Percentiles rank a stretch among this genome's conserved stretches.
Evolutionary conservation across 2,113 vertebrate species (phyloP).

Genomic region (Egretta garzetta): DNA sequence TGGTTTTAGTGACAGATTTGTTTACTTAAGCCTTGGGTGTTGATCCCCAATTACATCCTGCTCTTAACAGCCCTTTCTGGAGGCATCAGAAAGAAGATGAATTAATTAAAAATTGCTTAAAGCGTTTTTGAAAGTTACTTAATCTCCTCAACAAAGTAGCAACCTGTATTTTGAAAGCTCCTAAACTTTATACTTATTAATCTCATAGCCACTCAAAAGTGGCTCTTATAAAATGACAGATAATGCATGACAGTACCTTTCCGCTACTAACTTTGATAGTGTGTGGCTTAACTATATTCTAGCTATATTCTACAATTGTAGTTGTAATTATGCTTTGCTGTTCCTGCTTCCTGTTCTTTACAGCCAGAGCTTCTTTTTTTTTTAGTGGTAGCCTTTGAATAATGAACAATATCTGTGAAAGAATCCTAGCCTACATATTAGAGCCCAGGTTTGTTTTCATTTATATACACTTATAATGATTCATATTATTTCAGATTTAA

Average conservation of each 20-base stretch:
- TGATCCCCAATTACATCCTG: not conserved
- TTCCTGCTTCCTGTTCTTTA: not conserved
- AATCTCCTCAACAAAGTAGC: not conserved
- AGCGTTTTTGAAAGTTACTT: not conserved
- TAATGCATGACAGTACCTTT: not conserved
- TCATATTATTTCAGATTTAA: not conserved
- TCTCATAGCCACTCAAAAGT: not conserved
- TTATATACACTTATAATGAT: not conserved
- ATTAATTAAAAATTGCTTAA: not conserved
- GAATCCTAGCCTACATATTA: not conserved
- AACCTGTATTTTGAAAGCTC: conserved; percentile 11
- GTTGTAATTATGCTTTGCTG: conserved; percentile 1
- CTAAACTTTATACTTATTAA: not conserved
- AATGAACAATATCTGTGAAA: not conserved
- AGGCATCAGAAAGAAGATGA: not conserved
- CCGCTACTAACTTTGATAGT: not conserved
- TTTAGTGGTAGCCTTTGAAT: not conserved
- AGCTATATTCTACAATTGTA: not conserved
- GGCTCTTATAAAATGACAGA: not conserved
- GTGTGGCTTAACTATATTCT: not conserved
- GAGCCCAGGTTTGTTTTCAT: not conserved
- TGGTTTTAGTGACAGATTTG: not conserved
- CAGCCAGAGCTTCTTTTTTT: not conserved
- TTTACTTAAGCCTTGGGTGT: not conserved
- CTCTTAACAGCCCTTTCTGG: not conserved